Base-by-base conservation (phyloP, 2,888 invertebrate species). In the Allacma fusca region DNA sequence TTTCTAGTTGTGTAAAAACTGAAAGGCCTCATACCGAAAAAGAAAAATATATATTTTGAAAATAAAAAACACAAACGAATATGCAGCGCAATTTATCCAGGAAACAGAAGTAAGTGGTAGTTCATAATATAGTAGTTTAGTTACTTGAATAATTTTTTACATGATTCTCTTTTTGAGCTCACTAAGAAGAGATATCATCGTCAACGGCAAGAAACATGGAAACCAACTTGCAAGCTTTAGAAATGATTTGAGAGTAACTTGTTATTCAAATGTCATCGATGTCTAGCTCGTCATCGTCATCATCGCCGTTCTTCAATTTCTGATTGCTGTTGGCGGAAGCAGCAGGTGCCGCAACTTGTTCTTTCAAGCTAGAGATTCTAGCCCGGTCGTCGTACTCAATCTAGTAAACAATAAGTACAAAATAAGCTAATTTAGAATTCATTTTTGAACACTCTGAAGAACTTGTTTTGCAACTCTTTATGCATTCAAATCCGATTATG, bases 331-430 rank as follows among this genome's bases (percentile, higher is more conserved):
- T n/a, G n/a, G n/a, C n/a, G 26, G 43, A 59, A 16, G 76, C 68
- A 19, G 70, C 57, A 26, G 78, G 76, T 12, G 29, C 72, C 75
- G 73, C 59, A 71, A 21, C 65, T 59, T 88, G 89, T 68, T 91
- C 91, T 87, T 93, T 92, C 85, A 94, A 88, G 72, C 93, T 92
- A 76, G 91, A 90, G 82, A 91, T 91, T 85, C 91, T 91, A 72
- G 93, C 94, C 86, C 96, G 92, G 88, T 96, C 96, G 87, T 94
- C 92, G 87, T 95, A 96, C 87, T 95, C 94, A 87, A 96, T 95
- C 90, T 92, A 87, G 1, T 85, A 85, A 75, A 40, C 40, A 40
- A n/a, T n/a, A 40, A 40, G 13, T 13, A 40, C 40, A 71, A 81
- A 78, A 78, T 40, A 81, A 43, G 2, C 28, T 70, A 65, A 71